A percentile compares a stretch with the other conserved stretches of the same genome.
Conservation (phyloP, 92 coral and sea anemone genomes). For the Phenganax subtilis region DNA sequence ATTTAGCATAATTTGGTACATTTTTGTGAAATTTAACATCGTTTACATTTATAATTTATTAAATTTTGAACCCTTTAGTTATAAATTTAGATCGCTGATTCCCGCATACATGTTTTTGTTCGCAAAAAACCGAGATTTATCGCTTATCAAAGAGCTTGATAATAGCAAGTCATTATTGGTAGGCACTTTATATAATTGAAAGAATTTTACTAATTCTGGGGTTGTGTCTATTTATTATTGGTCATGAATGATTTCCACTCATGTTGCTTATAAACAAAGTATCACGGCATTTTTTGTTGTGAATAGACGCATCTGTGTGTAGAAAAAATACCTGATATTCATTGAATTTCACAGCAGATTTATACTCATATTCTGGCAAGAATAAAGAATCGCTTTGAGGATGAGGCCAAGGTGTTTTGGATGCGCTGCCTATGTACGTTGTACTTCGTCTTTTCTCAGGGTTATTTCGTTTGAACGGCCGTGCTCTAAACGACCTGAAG, state of each 20-base stretch:
- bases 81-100: no score
- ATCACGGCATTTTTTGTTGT: neutral
- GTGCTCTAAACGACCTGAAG: constrained; percentile 27
- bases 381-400: constrained; percentile 90
- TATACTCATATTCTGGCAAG: constrained; percentile 88
- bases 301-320: neutral
- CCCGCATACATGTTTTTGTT: no score
- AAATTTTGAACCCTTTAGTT: neutral
- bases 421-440: constrained; percentile 42
- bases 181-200: no score
- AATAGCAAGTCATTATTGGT: no score
- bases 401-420: constrained; percentile 97
- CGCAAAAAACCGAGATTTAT: no score
- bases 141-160: no score
- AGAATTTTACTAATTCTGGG: no score
- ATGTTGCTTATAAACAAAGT: neutral
- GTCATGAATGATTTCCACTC: neutral
- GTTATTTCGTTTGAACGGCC: constrained; percentile 23
- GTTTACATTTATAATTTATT: neutral
- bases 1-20: neutral
- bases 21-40: neutral
- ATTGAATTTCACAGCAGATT: constrained; percentile 84
- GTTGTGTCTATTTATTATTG: no score
- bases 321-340: constrained; percentile 74
- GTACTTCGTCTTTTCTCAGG: constrained; percentile 33